Percentiles rank a stretch among this genome's conserved stretches.
Conservation (phyloP, 2,797 vertebrate genomes). For the Cephalopachus bancanus region DNA sequence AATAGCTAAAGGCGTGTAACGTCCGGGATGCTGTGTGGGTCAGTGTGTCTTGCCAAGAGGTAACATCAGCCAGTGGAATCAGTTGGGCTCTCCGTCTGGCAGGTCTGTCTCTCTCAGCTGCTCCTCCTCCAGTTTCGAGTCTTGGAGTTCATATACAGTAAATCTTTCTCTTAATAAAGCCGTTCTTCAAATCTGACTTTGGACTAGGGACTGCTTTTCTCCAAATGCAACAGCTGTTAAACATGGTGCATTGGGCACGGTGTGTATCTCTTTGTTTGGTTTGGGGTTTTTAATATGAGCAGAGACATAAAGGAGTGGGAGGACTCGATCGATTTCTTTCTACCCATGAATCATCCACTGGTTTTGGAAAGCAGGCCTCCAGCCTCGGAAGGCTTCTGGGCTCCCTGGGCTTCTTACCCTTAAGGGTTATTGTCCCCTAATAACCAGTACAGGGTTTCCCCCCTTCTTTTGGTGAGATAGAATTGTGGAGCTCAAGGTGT, state of each 20-base stretch:
- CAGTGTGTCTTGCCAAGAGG: conserved; percentile 58
- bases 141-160: conserved; percentile 66
- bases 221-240: conserved; percentile 81
- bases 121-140: conserved; percentile 39
- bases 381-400: neutral
- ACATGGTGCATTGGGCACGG: conserved; percentile 72
- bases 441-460: conserved; percentile 25
- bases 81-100: conserved; percentile 53
- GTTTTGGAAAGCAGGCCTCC: conserved; percentile 40
- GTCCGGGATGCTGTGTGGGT: neutral
- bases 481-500: conserved; percentile 66
- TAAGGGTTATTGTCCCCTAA: conserved; percentile 56
- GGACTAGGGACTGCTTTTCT: conserved; percentile 78
- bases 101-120: conserved; percentile 66
- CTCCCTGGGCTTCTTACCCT: neutral
- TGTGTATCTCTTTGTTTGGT: conserved; percentile 78
- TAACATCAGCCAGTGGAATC: conserved; percentile 52
- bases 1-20: neutral
- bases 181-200: conserved; percentile 81
- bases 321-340: conserved; percentile 26
- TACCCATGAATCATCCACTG: neutral
- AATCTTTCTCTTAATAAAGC: conserved; percentile 81
- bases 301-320: conserved; percentile 40
- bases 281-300: conserved; percentile 68
- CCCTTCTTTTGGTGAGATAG: neutral